Conservation (phyloP, 2,797 vertebrate species). For the Centroberyx gerrardi region DNA sequence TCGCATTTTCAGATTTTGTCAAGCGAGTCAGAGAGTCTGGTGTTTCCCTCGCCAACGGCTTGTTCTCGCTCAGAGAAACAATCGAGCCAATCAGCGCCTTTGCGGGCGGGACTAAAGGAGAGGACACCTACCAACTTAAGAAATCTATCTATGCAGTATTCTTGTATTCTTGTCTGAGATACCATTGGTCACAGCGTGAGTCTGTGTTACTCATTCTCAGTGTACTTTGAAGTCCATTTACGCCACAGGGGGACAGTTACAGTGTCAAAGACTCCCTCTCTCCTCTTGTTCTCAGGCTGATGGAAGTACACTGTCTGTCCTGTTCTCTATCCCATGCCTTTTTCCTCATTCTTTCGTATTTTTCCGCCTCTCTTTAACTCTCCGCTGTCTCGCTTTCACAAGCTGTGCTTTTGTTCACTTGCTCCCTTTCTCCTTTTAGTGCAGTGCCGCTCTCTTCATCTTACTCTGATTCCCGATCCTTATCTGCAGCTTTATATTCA, state of each 20-base stretch:
- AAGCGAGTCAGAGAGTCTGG: no score
- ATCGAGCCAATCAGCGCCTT: no score
- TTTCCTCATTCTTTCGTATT: background rate
- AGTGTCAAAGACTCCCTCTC: constrained; percentile 4
- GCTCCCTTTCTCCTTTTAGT: background rate
- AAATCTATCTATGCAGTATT: no score
- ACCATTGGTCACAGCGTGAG: background rate
- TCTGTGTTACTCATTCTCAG: constrained; percentile 8
- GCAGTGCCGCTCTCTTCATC: no score
- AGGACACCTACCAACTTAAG: no score
- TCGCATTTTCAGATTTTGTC: no score
- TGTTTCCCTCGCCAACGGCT: no score
- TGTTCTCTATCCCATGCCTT: background rate
- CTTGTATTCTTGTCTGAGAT: background rate
- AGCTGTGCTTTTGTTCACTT: background rate
- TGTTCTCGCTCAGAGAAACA: no score
- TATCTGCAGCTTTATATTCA: no score
- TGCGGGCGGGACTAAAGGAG: no score
- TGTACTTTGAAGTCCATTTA: constrained; percentile 21
- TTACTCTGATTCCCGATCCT: no score
- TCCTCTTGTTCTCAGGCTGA: constrained; percentile 16
- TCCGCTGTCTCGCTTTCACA: background rate
- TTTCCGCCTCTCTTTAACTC: background rate
- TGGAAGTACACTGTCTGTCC: background rate
- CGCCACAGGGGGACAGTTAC: background rate